Evolutionary conservation across 2,888 invertebrate species (phyloP), one percentile per base, ranked within the genome.

Genomic region (Eledone cirrhosa): DNA sequence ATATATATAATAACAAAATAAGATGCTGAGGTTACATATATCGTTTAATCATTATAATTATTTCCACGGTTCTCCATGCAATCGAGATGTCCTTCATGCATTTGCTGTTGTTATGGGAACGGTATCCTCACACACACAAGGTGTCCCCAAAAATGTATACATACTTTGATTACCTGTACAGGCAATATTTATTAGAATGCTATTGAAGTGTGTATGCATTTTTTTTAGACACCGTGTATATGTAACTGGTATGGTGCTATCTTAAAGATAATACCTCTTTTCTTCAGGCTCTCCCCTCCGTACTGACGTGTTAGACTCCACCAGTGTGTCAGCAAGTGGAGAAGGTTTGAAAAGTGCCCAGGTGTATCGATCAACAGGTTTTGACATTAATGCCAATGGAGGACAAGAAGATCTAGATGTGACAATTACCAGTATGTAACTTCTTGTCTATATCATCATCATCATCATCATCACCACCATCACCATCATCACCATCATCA

Each of bases 381-480:
- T 92, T 84, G 91, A 91, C 78, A 88, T 92, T 78, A 91, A 92
- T 83, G 91, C 92, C 13, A 81, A 90, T 90, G 81, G 92, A 90
- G 82, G 85, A 80, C 88, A 91, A n/a, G 91, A 92, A 29, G 92
- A 92, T 69, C 87, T 92, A 53, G 91, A 92, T 81, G 91, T 92
- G 80, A 89, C 86, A 78, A 91, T 93, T 27, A 92, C 92, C 67
- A 92, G 93, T 93, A 87, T 86, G 84, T 82, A 47, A 24, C 13
- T 22, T 77, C 48, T 19, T 78, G 69, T 2, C 5, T 8, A 41
- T 41, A 41, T n/a, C n/a, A n/a, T n/a, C n/a, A n/a, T n/a, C 59
- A 19, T 59, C n/a, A 16, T 59, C n/a, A 59, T 16, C n/a, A 59
- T 59, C 19, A 69, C 16, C 69, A 16, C 14, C 16, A 24, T 69